phyloP scores from a whole-genome alignment of 2,113 vertebrate genomes.

The Calonectris borealis region DNA sequence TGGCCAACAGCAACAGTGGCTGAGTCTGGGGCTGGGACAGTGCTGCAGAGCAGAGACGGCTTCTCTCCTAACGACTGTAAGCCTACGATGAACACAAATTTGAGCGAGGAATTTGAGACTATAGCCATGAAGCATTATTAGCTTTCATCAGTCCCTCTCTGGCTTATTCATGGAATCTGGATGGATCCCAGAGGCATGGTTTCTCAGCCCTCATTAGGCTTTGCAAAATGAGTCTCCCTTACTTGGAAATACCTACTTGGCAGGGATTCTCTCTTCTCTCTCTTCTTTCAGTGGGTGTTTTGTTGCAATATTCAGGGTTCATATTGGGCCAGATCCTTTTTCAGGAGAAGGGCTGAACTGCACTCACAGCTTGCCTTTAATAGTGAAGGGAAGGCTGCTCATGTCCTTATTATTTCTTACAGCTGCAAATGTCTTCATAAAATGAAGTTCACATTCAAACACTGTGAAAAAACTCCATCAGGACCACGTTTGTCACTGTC shows the following conservation, averaged over 20 bases:
- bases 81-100: background rate
- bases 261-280: background rate
- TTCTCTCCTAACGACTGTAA: background rate
- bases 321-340: background rate
- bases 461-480: background rate
- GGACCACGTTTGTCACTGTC: background rate
- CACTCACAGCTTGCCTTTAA: background rate
- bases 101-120: conserved; percentile 30
- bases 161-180: conserved; percentile 5
- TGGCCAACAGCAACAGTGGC: conserved; percentile 1
- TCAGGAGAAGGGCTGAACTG: background rate
- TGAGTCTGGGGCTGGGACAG: background rate
- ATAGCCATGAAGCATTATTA: background rate
- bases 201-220: conserved; percentile 36
- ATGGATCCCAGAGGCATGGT: background rate
- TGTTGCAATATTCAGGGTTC: background rate
- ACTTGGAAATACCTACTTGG: conserved; percentile 29
- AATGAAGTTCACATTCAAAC: background rate
- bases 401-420: background rate
- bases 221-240: background rate
- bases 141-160: background rate
- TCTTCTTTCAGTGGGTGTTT: background rate
- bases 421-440: background rate
- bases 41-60: background rate
- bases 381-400: background rate